Conservation (phyloP, 2,113 vertebrate species). For the Okapia johnstoni region DNA sequence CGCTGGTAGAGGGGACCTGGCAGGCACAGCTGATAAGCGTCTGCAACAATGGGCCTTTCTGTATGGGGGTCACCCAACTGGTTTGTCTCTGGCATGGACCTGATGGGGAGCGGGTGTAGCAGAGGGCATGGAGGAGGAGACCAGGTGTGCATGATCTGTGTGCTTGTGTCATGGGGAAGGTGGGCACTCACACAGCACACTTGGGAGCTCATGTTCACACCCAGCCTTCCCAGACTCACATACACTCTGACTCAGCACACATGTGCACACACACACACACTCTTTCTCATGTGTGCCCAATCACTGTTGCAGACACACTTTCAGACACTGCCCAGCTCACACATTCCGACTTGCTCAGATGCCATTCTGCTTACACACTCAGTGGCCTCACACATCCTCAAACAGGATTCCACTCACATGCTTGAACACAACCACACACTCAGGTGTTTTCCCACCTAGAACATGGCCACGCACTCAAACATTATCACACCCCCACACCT, state of each 20-base stretch:
- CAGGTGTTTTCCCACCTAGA: not conserved
- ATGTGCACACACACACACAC: not conserved
- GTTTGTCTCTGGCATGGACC: slow-evolving; percentile 49
- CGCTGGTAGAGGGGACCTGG: not conserved
- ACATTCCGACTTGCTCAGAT: not conserved
- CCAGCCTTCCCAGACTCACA: not conserved
- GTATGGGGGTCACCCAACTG: slow-evolving; percentile 59
- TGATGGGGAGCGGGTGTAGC: not conserved
- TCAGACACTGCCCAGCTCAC: not conserved
- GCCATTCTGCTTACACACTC: not conserved
- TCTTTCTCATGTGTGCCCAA: not conserved
- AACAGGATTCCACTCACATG: too few species aligned
- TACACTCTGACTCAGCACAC: not conserved
- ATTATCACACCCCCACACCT: not conserved
- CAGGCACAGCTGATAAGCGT: not conserved
- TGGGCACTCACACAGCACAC: not conserved
- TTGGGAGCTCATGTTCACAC: too few species aligned
- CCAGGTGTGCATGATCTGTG: accelerated
- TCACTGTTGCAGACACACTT: not conserved
- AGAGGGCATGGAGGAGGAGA: not conserved
- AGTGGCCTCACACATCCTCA: not conserved
- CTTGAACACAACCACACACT: not conserved
- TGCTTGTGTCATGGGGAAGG: not conserved
- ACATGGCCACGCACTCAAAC: too few species aligned
- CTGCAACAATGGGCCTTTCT: slow-evolving; percentile 60